phyloP scores from a whole-genome alignment of 2,113 vertebrate genomes.

The Orientallactaga bullata region DNA sequence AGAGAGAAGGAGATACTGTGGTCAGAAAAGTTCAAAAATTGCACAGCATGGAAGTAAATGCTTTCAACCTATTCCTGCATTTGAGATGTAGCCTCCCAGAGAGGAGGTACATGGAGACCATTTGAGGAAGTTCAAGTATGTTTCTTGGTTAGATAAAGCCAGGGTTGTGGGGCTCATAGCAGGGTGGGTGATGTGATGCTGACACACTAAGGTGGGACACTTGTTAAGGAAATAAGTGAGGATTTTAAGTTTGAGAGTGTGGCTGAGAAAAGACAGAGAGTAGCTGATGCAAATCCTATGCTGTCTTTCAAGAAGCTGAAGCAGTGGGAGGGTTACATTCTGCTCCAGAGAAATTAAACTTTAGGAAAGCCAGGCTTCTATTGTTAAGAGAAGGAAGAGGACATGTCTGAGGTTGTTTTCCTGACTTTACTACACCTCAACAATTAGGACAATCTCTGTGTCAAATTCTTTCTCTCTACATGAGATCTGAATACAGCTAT shows the following conservation, averaged over 20 bases:
- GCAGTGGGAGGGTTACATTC: too few relatives aligned
- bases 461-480: not conserved
- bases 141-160: too few relatives aligned
- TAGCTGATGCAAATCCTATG: not conserved
- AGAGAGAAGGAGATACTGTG: not conserved
- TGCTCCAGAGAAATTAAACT: not conserved
- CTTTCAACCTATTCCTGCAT: not conserved
- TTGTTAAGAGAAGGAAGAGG: not conserved
- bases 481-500: constrained; percentile 42
- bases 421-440: not conserved
- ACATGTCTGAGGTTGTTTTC: not conserved
- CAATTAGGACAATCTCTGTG: not conserved
- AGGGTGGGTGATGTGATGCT: too few relatives aligned
- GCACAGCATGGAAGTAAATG: not conserved
- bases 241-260: not conserved
- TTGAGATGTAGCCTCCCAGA: not conserved
- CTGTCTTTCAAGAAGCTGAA: not conserved
- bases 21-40: not conserved
- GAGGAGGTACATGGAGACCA: not conserved
- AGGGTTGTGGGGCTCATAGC: not conserved
- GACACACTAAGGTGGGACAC: not conserved
- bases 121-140: too few relatives aligned
- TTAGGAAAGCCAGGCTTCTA: not conserved
- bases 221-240: not conserved
- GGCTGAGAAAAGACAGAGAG: not conserved